Conservation (phyloP, 30 jellyfish, hydroid and myxozoan species). For the Phacellophora camtschatica region DNA sequence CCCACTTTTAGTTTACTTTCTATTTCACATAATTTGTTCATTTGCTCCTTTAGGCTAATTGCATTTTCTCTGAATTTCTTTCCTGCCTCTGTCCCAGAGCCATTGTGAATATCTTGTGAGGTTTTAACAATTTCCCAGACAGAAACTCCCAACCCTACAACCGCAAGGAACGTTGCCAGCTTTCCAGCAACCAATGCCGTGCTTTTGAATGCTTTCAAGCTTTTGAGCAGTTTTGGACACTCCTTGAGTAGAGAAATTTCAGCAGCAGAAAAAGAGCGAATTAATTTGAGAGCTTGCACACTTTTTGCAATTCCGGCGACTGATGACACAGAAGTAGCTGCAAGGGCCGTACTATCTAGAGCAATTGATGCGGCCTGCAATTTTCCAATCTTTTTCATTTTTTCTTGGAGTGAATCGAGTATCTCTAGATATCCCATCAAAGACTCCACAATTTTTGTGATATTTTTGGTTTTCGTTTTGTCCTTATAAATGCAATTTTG, state of each 20-base stretch:
- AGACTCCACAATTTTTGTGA: not conserved
- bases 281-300: conserved; percentile 9
- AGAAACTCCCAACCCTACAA: conserved; percentile 19
- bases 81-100: conserved; percentile 35
- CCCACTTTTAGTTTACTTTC: not conserved
- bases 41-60: conserved; percentile 1
- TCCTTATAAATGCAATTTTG: conserved; percentile 1
- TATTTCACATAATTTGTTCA: conserved; percentile 9
- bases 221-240: conserved; percentile 31
- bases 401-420: not conserved
- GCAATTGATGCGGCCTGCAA: not conserved
- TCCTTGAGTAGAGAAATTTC: conserved; percentile 30
- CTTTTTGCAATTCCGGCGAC: conserved; percentile 14
- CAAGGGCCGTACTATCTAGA: not conserved
- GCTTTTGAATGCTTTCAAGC: conserved; percentile 14
- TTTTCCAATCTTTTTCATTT: not conserved
- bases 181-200: conserved; percentile 30
- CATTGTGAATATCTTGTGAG: conserved; percentile 26
- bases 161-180: conserved; percentile 32
- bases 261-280: conserved; percentile 37
- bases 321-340: not conserved
- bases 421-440: not conserved
- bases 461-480: not conserved
- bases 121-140: conserved; percentile 26
- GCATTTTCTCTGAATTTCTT: conserved; percentile 12